These are phyloP conservation scores for Lochmaea crataegi DNA, from an alignment of 2,888 invertebrate species.

Conservation along the genomic window DNA sequence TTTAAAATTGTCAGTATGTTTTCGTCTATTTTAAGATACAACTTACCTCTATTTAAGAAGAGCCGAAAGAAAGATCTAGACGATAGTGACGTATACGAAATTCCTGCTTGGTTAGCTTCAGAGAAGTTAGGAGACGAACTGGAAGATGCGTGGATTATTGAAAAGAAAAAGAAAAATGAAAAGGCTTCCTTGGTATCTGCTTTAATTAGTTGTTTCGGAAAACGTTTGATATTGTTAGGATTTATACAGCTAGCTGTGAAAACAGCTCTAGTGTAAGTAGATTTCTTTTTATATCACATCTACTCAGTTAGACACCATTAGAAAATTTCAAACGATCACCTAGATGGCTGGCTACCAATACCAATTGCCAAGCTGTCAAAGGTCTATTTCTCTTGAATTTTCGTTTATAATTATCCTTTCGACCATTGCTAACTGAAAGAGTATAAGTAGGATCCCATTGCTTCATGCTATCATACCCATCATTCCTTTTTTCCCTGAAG, in stretches of 20 bases:
- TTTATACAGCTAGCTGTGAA: constrained; percentile 49
- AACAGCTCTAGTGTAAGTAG: constrained; percentile 51
- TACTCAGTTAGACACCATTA: too few species aligned
- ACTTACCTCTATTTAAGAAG: constrained; percentile 66
- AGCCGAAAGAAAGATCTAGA: constrained; percentile 74
- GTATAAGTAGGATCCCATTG: too few species aligned
- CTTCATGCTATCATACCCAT: too few species aligned
- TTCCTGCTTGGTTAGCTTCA: constrained; percentile 52
- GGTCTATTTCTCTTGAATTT: too few species aligned
- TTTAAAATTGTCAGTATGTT: not conserved
- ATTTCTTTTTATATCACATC: not conserved
- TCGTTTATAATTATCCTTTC: too few species aligned
- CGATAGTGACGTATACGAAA: constrained; percentile 70
- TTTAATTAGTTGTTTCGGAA: constrained; percentile 46
- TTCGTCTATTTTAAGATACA: constrained; percentile 42
- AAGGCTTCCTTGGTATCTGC: constrained; percentile 43
- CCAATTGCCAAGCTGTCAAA: too few species aligned
- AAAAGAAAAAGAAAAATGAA: constrained; percentile 30
- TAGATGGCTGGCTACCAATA: too few species aligned
- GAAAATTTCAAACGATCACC: too few species aligned
- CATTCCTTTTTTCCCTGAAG: too few species aligned
- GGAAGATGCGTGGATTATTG: constrained; percentile 44
- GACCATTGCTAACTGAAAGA: too few species aligned
- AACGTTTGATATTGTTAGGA: constrained; percentile 48
- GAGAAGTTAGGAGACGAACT: constrained; percentile 49